phyloP scores from a whole-genome alignment of 1,140 invertebrate species.

The Hyphantria cunea region DNA sequence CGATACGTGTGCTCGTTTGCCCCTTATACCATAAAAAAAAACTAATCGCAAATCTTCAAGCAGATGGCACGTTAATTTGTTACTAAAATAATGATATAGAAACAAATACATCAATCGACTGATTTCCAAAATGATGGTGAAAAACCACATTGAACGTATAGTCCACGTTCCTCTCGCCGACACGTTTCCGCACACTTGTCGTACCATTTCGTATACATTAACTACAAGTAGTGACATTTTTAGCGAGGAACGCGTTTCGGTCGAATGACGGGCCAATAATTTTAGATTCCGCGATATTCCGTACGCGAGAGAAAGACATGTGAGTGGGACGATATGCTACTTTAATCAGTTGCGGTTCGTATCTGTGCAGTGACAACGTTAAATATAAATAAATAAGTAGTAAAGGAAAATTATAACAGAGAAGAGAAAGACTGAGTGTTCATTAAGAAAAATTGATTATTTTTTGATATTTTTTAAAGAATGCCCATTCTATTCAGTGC shows the following conservation, averaged over 20 bases:
- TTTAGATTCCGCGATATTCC: slow-evolving; percentile 36
- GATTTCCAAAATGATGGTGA: too few relatives aligned
- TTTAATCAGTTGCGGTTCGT: slow-evolving; percentile 23
- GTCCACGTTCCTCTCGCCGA: too few relatives aligned
- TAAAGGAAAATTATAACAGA: neutral
- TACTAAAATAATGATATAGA: too few relatives aligned
- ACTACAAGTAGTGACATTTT: slow-evolving; percentile 40
- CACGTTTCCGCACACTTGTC: slow-evolving; percentile 33
- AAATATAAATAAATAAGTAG: neutral
- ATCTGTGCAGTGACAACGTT: slow-evolving; percentile 1
- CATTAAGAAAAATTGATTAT: too few relatives aligned
- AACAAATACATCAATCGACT: too few relatives aligned
- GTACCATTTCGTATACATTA: slow-evolving; percentile 37
- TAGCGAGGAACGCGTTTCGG: slow-evolving; percentile 33
- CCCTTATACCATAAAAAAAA: too few relatives aligned
- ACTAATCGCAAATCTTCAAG: too few relatives aligned
- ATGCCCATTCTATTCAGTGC: slow-evolving; percentile 95
- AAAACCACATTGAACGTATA: too few relatives aligned
- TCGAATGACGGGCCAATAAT: slow-evolving; percentile 30
- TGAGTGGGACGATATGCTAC: slow-evolving; percentile 7
- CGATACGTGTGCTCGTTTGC: too few relatives aligned
- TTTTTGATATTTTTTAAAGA: slow-evolving; percentile 3
- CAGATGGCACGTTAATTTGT: too few relatives aligned
- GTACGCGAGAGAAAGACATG: slow-evolving; percentile 15
- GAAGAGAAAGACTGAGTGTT: too few relatives aligned